Conservation (phyloP, 2,797 vertebrate genomes). For the Cuculus canorus region DNA sequence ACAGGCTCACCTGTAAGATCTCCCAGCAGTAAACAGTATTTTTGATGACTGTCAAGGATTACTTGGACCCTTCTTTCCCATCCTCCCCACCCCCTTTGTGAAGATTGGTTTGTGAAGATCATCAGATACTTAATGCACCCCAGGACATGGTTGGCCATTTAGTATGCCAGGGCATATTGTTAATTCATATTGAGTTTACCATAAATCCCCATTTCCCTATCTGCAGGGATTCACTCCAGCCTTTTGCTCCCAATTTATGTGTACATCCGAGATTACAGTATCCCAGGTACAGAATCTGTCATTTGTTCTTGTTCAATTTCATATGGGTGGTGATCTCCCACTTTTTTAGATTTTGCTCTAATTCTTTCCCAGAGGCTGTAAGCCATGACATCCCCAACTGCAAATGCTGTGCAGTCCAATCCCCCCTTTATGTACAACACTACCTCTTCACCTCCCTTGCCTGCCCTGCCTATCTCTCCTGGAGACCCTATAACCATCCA, state of each 20-base stretch:
- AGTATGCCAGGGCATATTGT: background rate
- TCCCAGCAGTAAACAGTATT: background rate
- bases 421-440: background rate
- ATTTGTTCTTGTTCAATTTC: background rate
- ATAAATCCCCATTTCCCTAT: background rate
- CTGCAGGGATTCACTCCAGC: background rate
- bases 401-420: background rate
- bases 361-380: background rate
- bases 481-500: background rate
- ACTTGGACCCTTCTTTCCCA: too few relatives aligned
- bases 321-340: background rate
- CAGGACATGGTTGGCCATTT: background rate
- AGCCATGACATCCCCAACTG: background rate
- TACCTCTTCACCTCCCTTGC: accelerated
- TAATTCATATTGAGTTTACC: background rate
- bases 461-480: background rate
- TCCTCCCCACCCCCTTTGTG: accelerated
- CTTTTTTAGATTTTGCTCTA: background rate
- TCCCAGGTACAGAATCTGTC: accelerated
- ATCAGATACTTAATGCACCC: background rate
- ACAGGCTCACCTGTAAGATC: background rate
- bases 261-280: background rate
- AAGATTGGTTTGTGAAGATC: too few relatives aligned
- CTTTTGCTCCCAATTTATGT: background rate
- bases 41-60: background rate